Conservation (phyloP, 2,888 invertebrate genomes). For the Eueremaeus valkanovi region DNA sequence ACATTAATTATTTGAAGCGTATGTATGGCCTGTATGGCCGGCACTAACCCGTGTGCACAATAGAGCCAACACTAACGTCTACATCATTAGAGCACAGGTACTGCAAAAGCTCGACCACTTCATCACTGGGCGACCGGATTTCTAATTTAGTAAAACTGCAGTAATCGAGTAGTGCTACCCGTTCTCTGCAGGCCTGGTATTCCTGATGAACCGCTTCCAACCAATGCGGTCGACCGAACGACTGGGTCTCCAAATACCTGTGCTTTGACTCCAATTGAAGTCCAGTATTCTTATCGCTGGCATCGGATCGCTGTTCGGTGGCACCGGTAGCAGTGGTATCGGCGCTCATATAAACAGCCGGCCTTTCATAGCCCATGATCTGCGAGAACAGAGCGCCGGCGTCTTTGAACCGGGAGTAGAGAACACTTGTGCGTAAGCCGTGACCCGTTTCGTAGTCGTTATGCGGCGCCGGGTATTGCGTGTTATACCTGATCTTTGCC, state of each 20-base stretch:
- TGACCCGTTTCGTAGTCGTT: conserved; percentile 81
- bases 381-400: conserved; percentile 93
- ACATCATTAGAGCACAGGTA: conserved; percentile 94
- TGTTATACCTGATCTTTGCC: conserved; percentile 56
- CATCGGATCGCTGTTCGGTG: background rate
- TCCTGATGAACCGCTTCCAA: conserved; percentile 80
- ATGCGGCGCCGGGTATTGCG: conserved; percentile 40
- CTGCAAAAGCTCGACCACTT: conserved; percentile 83
- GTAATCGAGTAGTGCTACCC: conserved; percentile 89
- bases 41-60: conserved; percentile 70
- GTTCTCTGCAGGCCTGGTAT: conserved; percentile 88
- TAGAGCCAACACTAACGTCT: conserved; percentile 84
- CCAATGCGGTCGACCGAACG: conserved; percentile 90
- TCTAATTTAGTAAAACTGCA: conserved; percentile 96
- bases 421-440: conserved; percentile 87
- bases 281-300: background rate
- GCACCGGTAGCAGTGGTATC: background rate
- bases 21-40: background rate
- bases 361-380: conserved; percentile 95
- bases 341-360: conserved; percentile 57
- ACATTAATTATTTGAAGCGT: background rate
- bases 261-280: background rate
- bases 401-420: conserved; percentile 83
- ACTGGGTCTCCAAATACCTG: conserved; percentile 59
- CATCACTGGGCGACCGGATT: conserved; percentile 79